phyloP scores from a whole-genome alignment of 2,113 vertebrate species.

The Laticauda laticaudata region DNA sequence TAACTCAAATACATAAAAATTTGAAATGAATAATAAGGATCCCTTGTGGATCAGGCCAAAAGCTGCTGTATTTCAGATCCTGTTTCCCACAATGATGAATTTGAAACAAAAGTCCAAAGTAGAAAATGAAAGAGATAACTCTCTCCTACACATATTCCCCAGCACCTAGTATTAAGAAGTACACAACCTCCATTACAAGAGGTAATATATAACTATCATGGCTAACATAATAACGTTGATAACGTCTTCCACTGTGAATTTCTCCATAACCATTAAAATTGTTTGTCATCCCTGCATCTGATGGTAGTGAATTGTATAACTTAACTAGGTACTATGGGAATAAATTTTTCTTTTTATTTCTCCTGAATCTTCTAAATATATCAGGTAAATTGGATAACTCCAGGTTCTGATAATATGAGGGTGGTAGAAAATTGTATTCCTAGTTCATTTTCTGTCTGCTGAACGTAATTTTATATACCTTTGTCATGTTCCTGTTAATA shows the following conservation, averaged over 20 bases:
- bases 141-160: background rate
- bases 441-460: background rate
- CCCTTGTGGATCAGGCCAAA: background rate
- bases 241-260: background rate
- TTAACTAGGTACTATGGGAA: background rate
- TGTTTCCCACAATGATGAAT: background rate
- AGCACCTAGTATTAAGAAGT: background rate
- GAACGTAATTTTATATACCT: background rate
- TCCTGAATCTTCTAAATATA: background rate
- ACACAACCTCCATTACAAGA: background rate
- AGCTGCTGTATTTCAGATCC: background rate
- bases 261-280: background rate
- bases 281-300: background rate
- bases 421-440: background rate
- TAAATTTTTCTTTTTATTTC: background rate
- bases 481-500: background rate
- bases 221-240: background rate
- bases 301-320: background rate
- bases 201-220: background rate
- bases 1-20: background rate
- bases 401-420: background rate
- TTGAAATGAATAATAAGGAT: background rate
- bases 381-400: background rate
- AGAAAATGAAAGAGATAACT: background rate
- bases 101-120: background rate